Evolutionary conservation across 2,888 invertebrate species (phyloP), one percentile per base, ranked within the genome.

Genomic region (Taphrorychus bicolor): DNA sequence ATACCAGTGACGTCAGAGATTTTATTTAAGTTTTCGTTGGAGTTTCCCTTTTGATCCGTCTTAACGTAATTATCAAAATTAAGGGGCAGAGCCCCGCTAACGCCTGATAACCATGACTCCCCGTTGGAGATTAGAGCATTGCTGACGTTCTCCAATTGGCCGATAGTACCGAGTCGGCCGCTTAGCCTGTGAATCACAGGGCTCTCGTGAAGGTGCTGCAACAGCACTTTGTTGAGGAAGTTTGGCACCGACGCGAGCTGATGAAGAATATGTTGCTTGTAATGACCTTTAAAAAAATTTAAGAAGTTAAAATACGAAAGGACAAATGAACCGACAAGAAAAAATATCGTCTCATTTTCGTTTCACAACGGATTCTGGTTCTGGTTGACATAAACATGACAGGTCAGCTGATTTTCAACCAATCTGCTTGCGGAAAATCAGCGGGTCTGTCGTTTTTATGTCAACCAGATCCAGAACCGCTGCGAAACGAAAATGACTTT

Each of bases 1-100:
- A n/a, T 45, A 64, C 87, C 84, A 72, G 88, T 85, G 59, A 86
- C 87, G 80, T 89, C 87, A 5, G 85, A 84, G 9, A 89, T 84
- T 77, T 88, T 85, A 1, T 82, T 77, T 3, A 90, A 79, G 9
- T 84, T 85, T 70, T 85, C 85, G 0, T 82, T 73, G 19, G 81
- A 41, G 73, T 79, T 75, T 53, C 7, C 32, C 11, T 77, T 75
- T 32, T 73, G 76, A 9, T 76, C 69, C 3, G 77, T 70, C 70
- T 79, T 72, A 7, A 82, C 62, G 72, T 82, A 83, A 66, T 79
- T 80, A 40, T 74, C 73, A 69, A 82, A 82, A 60, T 81, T 72
- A 1, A 70, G 56, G 11, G 71, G 73, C 32, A 75, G 23, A 16
- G 69, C 53, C 7, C 17, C 52, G 5, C 14, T 5, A 9, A 18